Conservation (phyloP, 1,140 invertebrate genomes). For the Archivesica marissinica region DNA sequence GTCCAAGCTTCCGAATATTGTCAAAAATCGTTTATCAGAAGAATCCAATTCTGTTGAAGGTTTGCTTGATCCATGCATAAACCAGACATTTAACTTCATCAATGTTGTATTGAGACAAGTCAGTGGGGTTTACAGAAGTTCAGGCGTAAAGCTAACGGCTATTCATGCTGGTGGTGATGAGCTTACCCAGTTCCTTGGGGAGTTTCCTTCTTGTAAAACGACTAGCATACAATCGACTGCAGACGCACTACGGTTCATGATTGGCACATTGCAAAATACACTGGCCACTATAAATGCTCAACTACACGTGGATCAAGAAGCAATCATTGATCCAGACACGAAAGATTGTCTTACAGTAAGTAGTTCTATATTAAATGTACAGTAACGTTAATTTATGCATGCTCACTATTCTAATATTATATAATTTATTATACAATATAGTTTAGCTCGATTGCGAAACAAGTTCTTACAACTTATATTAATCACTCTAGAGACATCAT, state of each 20-base stretch:
- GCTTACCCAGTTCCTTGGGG: not conserved
- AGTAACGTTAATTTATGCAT: no score
- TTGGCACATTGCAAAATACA: not conserved
- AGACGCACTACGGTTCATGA: not conserved
- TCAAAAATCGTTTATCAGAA: not conserved
- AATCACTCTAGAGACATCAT: no score
- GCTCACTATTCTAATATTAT: no score
- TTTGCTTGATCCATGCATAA: slow-evolving; percentile 15
- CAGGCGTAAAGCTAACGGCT: not conserved
- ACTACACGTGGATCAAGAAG: slow-evolving; percentile 20
- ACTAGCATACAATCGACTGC: not conserved
- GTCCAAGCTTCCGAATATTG: not conserved
- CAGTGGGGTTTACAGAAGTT: not conserved
- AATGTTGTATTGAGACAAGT: not conserved
- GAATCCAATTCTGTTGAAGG: not conserved
- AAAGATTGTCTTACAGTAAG: slow-evolving; percentile 14
- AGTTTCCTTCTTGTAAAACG: not conserved
- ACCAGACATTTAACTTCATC: not conserved
- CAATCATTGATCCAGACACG: slow-evolving; percentile 10
- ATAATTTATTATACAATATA: no score
- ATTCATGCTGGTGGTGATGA: slow-evolving; percentile 38
- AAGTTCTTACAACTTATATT: no score
- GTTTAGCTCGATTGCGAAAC: no score
- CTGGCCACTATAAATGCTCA: slow-evolving; percentile 1
- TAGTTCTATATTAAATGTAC: not conserved